Base-by-base conservation (phyloP, 1,140 invertebrate genomes). In the Mya arenaria region DNA sequence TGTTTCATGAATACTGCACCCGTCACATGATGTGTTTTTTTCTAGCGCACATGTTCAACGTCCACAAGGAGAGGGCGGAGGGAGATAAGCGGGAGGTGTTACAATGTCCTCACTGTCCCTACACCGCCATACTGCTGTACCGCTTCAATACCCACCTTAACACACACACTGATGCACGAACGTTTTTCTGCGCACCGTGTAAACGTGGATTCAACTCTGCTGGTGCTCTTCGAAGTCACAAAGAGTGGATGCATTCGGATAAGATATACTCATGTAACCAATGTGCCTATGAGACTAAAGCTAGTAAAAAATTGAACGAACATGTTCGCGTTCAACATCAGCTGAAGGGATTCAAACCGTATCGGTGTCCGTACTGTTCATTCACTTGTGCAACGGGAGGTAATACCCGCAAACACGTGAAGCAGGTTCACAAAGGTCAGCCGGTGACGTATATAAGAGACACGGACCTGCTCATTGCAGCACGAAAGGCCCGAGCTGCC, bases 261-360 rank as follows among this genome's bases (percentile, higher is more conserved):
- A 84, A 85, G 39, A 80, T 77, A n/a, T 56, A 84, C 15, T 58
- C 60, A 17, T 85, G 85, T 73, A 68, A 58, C 5, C 79, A 87
- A 32, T 87, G 86, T 58, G 69, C 65, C 10, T 86, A 88, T 71
- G 62, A 71, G 32, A 87, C 85, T 2, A 85, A 83, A 37, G 84
- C 85, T 0, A 60, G 55, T 0, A 69, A 83, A 23, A 87, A 84
- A 30, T 62, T 90, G 23, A 88, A 87, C 34, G 84, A 89, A 48
- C 89, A 90, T 48, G 83, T 89, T 13, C 77, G 83, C 19, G 82
- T 89, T 28, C 87, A 88, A 82, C 89, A 90, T 82, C 88, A 85
- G 58, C 72, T 89, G 15, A 81, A 84, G 39, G 85, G 87, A 6
- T 69, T 89, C 8, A 90, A 89, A 62, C 87, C 86, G 10, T 90